These are phyloP conservation scores for Dicyrtoma fusca DNA, from an alignment of 2,888 invertebrate species.

Conservation along the genomic window DNA sequence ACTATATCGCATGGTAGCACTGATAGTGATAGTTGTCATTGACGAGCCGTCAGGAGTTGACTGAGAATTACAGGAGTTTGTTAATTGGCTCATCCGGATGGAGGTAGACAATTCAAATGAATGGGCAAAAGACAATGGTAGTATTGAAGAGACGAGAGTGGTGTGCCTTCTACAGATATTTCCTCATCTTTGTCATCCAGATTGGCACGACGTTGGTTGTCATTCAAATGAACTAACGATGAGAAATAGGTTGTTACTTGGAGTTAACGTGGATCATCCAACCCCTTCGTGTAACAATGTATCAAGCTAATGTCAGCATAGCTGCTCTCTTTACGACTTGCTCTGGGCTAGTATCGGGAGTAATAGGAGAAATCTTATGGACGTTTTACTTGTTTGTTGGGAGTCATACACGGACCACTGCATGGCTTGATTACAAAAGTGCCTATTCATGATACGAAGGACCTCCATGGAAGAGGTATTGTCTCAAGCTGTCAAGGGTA, in stretches of 20 bases:
- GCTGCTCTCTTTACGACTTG: too few relatives aligned
- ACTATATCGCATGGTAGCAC: too few relatives aligned
- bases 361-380: slow-evolving; percentile 1
- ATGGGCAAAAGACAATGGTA: slow-evolving; percentile 25
- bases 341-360: background rate
- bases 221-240: slow-evolving; percentile 19
- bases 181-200: slow-evolving; percentile 14
- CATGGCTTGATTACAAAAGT: slow-evolving; percentile 11
- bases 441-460: slow-evolving; percentile 16
- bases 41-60: too few relatives aligned
- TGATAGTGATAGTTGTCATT: too few relatives aligned
- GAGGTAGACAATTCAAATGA: slow-evolving; percentile 16
- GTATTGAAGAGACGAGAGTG: background rate
- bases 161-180: background rate
- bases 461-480: background rate
- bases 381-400: background rate
- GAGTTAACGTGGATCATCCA: too few relatives aligned
- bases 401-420: slow-evolving; percentile 5
- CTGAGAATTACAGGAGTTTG: slow-evolving; percentile 3
- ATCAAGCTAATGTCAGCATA: too few relatives aligned
- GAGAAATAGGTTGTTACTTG: slow-evolving; percentile 16
- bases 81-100: slow-evolving; percentile 27
- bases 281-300: too few relatives aligned
- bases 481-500: slow-evolving; percentile 5
- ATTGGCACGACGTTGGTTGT: slow-evolving; percentile 20